Conservation (phyloP, 2,113 vertebrate genomes). For the Theristicus caerulescens region DNA sequence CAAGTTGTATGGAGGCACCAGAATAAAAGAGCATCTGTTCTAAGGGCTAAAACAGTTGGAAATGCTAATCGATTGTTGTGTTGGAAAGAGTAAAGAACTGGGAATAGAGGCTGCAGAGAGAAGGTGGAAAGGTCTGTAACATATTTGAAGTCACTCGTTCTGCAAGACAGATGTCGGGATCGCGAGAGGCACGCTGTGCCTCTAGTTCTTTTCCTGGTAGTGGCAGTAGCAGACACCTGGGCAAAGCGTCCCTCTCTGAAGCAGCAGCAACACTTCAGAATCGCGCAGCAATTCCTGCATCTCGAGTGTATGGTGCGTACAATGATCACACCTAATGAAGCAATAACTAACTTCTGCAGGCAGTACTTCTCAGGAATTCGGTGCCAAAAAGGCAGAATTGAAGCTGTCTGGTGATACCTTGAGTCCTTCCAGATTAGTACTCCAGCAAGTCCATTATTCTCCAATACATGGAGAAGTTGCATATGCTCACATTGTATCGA, state of each 20-base stretch:
- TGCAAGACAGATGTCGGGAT: background rate
- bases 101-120: background rate
- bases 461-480: background rate
- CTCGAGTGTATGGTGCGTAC: fast-evolving
- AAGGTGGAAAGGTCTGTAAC: background rate
- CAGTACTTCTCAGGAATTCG: background rate
- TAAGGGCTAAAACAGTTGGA: background rate
- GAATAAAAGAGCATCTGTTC: background rate
- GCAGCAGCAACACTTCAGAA: background rate
- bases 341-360: background rate
- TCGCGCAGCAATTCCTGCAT: background rate
- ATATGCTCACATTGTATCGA: fast-evolving
- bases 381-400: background rate
- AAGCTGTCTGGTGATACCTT: background rate
- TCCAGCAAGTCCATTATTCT: background rate
- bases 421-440: background rate
- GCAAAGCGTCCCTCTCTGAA: background rate
- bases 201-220: background rate
- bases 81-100: background rate
- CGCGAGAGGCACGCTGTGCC: background rate
- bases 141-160: background rate
- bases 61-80: background rate
- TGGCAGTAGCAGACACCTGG: background rate
- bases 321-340: background rate
- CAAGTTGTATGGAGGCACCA: background rate